Evolutionary conservation across 2,113 vertebrate species (phyloP).

Genomic region (Dipodomys stephensi): DNA sequence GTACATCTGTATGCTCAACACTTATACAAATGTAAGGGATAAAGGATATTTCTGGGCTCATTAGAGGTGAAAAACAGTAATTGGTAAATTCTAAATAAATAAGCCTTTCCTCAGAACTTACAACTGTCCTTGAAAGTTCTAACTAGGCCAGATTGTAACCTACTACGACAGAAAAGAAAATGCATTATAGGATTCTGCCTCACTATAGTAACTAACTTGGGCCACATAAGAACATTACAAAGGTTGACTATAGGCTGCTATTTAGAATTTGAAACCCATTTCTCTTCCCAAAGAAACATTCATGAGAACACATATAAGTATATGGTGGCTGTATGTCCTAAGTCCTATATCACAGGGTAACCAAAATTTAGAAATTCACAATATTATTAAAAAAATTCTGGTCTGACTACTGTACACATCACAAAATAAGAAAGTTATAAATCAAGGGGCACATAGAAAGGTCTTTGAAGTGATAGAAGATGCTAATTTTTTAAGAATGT

Average conservation of each 20-base stretch:
- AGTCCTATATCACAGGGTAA: neutral
- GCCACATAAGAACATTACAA: neutral
- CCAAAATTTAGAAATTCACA: slow-evolving; percentile 16
- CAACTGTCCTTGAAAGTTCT: slow-evolving; percentile 15
- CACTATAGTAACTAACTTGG: neutral
- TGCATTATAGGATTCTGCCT: neutral
- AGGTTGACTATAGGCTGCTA: neutral
- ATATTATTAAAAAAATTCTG: neutral
- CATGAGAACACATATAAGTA: neutral
- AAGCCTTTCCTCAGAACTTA: neutral
- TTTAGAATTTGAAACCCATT: neutral
- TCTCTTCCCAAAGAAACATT: slow-evolving; percentile 9
- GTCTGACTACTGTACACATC: neutral
- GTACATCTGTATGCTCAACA: neutral
- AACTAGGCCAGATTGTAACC: neutral
- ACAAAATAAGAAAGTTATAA: neutral
- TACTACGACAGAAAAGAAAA: neutral
- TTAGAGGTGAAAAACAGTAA: neutral
- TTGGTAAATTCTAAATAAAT: neutral
- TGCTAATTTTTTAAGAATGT: neutral
- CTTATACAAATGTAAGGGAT: neutral
- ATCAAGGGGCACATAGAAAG: neutral
- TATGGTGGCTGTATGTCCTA: neutral
- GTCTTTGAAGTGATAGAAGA: neutral
- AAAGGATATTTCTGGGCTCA: slow-evolving; percentile 5